Percentiles rank a stretch among this genome's conserved stretches.
Evolutionary conservation across 2,797 vertebrate species (phyloP).

Genomic region (Coccyzus lansbergi): DNA sequence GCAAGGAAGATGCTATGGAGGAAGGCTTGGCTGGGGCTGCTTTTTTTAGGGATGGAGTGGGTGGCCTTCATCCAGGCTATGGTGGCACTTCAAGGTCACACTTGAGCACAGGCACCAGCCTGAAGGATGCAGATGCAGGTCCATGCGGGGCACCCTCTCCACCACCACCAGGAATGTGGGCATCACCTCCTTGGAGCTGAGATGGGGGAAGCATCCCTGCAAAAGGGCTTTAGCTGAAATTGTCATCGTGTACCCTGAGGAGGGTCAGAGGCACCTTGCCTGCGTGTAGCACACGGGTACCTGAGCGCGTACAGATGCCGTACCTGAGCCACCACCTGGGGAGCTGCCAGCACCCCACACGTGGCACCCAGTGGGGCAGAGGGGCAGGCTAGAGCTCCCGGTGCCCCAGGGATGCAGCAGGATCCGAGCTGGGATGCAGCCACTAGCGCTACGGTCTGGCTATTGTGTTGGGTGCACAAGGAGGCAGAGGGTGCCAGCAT

Average conservation of each 20-base stretch:
- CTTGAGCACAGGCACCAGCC: not conserved
- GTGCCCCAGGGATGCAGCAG: not conserved
- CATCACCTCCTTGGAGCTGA: not conserved
- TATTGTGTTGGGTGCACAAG: fast-evolving
- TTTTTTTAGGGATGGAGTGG: not conserved
- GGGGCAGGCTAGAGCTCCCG: not conserved
- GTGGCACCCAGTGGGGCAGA: not conserved
- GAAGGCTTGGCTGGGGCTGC: not conserved
- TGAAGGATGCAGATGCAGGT: not conserved
- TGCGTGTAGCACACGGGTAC: fast-evolving
- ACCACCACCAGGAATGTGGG: fast-evolving
- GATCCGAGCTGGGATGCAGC: not conserved
- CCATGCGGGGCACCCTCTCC: not conserved
- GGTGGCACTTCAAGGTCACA: not conserved
- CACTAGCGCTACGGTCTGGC: not conserved
- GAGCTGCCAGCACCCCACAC: not conserved
- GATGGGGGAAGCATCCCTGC: not conserved
- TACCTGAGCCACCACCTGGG: not conserved
- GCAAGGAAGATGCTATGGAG: not conserved
- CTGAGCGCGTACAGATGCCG: fast-evolving
- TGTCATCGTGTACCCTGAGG: not conserved
- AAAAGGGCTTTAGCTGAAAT: not conserved
- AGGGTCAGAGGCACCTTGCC: not conserved
- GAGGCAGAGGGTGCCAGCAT: fast-evolving
- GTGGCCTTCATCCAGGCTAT: not conserved